Conservation (phyloP, 2,797 vertebrate genomes). For the Chelon auratus region DNA sequence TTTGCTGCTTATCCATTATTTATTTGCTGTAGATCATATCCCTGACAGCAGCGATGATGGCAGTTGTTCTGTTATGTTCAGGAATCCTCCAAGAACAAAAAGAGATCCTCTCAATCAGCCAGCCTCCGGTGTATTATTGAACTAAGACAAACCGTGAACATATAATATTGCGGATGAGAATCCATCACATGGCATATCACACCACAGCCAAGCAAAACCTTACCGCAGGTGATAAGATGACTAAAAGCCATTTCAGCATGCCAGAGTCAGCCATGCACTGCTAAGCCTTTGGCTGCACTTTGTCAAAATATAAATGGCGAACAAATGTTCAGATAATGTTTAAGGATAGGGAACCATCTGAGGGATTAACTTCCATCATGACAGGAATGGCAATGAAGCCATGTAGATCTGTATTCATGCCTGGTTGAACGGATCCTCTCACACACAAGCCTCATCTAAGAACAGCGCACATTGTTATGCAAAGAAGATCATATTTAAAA, state of each 20-base stretch:
- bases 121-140: slow-evolving; percentile 40
- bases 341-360: slow-evolving; percentile 47
- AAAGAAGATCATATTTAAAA: slow-evolving; percentile 11
- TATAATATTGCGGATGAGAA: slow-evolving; percentile 41
- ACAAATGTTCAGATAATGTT: slow-evolving; percentile 57
- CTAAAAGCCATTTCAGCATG: slow-evolving; percentile 50
- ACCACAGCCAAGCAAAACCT: slow-evolving; percentile 48
- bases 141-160: slow-evolving; percentile 52
- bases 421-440: neutral
- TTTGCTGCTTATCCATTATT: slow-evolving; percentile 72
- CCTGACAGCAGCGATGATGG: slow-evolving; percentile 45
- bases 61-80: slow-evolving; percentile 43
- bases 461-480: slow-evolving; percentile 3
- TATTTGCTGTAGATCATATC: slow-evolving; percentile 68
- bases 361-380: slow-evolving; percentile 36
- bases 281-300: slow-evolving; percentile 52
- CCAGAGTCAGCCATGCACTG: slow-evolving; percentile 44
- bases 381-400: slow-evolving; percentile 40
- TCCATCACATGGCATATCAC: slow-evolving; percentile 60
- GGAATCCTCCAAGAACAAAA: slow-evolving; percentile 44
- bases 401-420: slow-evolving; percentile 27
- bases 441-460: neutral
- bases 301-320: slow-evolving; percentile 52
- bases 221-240: slow-evolving; percentile 46
- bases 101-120: slow-evolving; percentile 40